phyloP scores from a whole-genome alignment of 2,888 invertebrate genomes.

The Dynastes maya region DNA sequence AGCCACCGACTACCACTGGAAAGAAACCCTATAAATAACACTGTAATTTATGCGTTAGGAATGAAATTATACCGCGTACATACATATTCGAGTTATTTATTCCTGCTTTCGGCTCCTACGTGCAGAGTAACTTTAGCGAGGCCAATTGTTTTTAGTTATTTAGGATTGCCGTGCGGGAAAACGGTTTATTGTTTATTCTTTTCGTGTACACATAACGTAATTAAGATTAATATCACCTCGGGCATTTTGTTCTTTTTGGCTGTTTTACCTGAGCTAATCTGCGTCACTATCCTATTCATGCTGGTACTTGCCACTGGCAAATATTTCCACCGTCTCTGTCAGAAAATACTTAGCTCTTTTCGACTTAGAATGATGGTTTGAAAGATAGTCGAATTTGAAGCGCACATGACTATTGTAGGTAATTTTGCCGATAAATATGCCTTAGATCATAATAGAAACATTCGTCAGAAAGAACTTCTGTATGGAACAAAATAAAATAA shows the following conservation, averaged over 20 bases:
- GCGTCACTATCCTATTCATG: no score
- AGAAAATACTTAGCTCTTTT: no score
- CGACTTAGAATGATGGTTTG: no score
- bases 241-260: not conserved
- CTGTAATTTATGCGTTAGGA: slow-evolving; percentile 23
- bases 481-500: no score
- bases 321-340: no score
- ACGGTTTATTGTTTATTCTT: slow-evolving; percentile 40
- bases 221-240: slow-evolving; percentile 16
- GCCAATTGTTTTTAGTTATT: slow-evolving; percentile 5
- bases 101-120: slow-evolving; percentile 21
- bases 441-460: no score
- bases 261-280: no score
- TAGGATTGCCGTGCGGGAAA: not conserved
- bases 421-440: no score
- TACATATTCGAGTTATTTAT: slow-evolving; percentile 37
- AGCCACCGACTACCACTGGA: slow-evolving; percentile 27
- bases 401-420: no score
- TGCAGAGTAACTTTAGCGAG: not conserved
- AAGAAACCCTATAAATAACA: slow-evolving; percentile 39
- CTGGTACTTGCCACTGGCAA: no score
- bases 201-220: slow-evolving; percentile 20
- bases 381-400: no score
- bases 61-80: slow-evolving; percentile 19
- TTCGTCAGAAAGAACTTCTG: no score